Evolutionary conservation across 1,140 invertebrate genomes (phyloP), one percentile per base, ranked within the genome.

Genomic region (Bombus difficillimus): DNA sequence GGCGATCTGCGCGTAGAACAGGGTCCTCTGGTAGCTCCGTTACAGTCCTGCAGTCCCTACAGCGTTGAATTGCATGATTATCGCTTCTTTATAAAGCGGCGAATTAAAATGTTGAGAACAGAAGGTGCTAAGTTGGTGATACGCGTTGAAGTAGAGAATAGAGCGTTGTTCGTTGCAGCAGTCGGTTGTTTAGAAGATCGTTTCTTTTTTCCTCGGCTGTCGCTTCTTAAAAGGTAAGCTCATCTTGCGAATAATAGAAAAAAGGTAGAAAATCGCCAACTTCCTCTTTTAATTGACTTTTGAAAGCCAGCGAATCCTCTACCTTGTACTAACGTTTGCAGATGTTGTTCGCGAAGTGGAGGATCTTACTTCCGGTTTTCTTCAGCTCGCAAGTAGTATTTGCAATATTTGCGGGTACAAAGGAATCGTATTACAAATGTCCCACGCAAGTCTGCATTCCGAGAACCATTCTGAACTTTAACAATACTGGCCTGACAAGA

Each of bases 391-490:
- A 68, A 81, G 87, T 37, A 68, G 79, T 32, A 85, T 83, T 13
- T 28, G 57, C 32, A 2, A 34, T 66, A 34, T 66, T 34, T 8
- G 64, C 10, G 28, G 59, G 59, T 4, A 0, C 0, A 10, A 62
- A 13, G 3, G 28, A 62, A 0, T 0, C 0, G 62, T 0, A 0
- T 2, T 3, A 18, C 6, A 32, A 66, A 18, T 0, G 0, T 62
- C 0, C 0, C 28, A 2, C 3, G 57, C 9, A 57, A 59, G 18
- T 53, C 6, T 66, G 32, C 64, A 34, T 12, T 28, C 13, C n/a
- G 13, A 15, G 25, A 32, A 25, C 28, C 32, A 77, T 79, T 9
- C 79, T 94, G 53, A 92, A 89, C n/a, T 83, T 95, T 0, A 86
- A 92, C 1, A 81, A 86, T 4, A 66, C 83, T 6, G 88, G 89